Conservation (phyloP, 1,140 invertebrate genomes). For the Gryon sp. region DNA sequence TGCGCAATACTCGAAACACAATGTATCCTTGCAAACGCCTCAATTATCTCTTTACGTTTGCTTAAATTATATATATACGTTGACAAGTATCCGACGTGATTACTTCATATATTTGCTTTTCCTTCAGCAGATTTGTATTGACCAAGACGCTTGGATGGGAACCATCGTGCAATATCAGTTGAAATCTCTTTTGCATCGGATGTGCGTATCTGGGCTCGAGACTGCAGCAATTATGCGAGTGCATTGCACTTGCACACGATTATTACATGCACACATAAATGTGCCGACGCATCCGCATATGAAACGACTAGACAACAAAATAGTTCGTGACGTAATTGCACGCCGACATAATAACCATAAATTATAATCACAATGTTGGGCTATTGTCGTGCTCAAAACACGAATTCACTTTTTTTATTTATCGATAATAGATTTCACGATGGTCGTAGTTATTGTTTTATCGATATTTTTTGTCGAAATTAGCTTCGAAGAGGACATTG, state of each 20-base stretch:
- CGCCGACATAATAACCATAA: slow-evolving; percentile 11
- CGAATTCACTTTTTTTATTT: neutral
- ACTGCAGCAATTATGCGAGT: slow-evolving; percentile 31
- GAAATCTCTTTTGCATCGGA: slow-evolving; percentile 27
- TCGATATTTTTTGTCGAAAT: too few species aligned
- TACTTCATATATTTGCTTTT: slow-evolving; percentile 9
- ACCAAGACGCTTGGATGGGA: slow-evolving; percentile 8
- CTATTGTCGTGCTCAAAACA: slow-evolving; percentile 14
- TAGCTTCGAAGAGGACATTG: too few species aligned
- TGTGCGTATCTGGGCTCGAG: slow-evolving; percentile 20
- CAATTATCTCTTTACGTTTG: too few species aligned
- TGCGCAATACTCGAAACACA: too few species aligned
- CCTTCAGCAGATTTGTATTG: slow-evolving; percentile 3
- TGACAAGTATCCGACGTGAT: neutral
- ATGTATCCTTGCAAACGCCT: too few species aligned
- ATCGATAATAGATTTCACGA: too few species aligned
- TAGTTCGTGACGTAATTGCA: slow-evolving; percentile 26
- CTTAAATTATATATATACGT: too few species aligned
- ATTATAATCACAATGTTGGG: slow-evolving; percentile 21
- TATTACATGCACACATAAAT: slow-evolving; percentile 38
- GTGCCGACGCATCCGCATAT: slow-evolving; percentile 27
- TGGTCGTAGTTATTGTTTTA: too few species aligned
- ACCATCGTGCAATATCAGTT: slow-evolving; percentile 26
- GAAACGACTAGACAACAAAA: slow-evolving; percentile 42
- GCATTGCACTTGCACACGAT: slow-evolving; percentile 34